phyloP scores from a whole-genome alignment of 2,888 invertebrate genomes.

The Tridacna gigas region DNA sequence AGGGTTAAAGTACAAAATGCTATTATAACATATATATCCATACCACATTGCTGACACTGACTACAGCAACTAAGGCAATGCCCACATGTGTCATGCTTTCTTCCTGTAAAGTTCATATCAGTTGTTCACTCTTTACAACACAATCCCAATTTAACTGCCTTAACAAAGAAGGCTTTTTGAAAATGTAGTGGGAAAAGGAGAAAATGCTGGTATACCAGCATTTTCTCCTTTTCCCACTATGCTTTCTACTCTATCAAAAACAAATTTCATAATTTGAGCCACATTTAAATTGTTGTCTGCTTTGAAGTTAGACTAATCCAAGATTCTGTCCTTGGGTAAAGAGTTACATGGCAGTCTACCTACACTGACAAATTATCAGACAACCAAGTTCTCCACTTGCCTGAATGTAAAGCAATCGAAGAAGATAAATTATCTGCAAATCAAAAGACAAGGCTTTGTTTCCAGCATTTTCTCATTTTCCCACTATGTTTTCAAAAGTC shows the following conservation, averaged over 20 bases:
- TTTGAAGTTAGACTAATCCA: neutral
- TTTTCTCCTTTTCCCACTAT: slow-evolving; percentile 7
- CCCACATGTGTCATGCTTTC: slow-evolving; percentile 51
- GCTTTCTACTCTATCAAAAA: neutral
- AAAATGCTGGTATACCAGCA: slow-evolving; percentile 1
- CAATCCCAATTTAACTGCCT: neutral
- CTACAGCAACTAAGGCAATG: slow-evolving; percentile 46
- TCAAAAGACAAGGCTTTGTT: too few species aligned
- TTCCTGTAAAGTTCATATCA: slow-evolving; percentile 40
- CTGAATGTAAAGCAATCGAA: too few species aligned
- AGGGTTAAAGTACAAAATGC: neutral
- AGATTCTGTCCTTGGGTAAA: neutral
- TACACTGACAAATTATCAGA: too few species aligned
- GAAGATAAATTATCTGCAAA: too few species aligned
- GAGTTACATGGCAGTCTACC: neutral
- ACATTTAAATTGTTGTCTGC: neutral
- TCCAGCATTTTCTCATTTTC: too few species aligned
- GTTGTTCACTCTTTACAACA: neutral
- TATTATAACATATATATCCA: slow-evolving; percentile 6
- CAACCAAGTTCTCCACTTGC: too few species aligned
- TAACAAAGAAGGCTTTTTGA: neutral
- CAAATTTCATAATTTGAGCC: neutral
- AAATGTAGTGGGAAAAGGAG: neutral
- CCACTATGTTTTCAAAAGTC: too few species aligned
- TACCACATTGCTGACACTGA: slow-evolving; percentile 59